Evolutionary conservation across 2,888 invertebrate genomes (phyloP).

Genomic region (Hemaris fuciformis): DNA sequence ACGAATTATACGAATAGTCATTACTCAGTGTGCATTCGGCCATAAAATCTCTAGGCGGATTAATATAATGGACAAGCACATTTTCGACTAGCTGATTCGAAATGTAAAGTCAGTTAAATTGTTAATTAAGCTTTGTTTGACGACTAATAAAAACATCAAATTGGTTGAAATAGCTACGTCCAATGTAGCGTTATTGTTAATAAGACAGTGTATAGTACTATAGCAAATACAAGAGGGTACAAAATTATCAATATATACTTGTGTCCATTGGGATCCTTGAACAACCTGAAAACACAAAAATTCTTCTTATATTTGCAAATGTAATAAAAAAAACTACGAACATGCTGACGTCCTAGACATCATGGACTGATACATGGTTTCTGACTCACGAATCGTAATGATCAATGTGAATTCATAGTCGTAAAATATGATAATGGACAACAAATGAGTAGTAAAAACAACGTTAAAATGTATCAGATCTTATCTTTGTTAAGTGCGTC

Average conservation of each 20-base stretch:
- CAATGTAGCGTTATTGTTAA: slow-evolving; percentile 46
- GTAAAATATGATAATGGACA: neutral
- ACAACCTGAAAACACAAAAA: slow-evolving; percentile 69
- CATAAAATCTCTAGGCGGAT: neutral
- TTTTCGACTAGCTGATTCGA: neutral
- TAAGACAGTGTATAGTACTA: slow-evolving; percentile 24
- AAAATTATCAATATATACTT: slow-evolving; percentile 67
- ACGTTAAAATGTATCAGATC: neutral
- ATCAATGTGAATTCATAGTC: neutral
- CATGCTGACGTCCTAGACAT: neutral
- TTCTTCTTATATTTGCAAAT: slow-evolving; percentile 27
- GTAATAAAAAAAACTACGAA: neutral
- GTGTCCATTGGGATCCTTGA: slow-evolving; percentile 67
- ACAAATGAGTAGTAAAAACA: neutral
- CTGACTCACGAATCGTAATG: neutral
- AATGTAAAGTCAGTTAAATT: neutral
- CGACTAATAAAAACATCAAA: slow-evolving; percentile 19
- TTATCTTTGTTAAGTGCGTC: neutral
- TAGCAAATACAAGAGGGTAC: slow-evolving; percentile 34
- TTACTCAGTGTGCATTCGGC: neutral
- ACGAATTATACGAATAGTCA: neutral
- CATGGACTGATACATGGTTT: neutral
- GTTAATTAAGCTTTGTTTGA: slow-evolving; percentile 8
- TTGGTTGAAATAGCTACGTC: slow-evolving; percentile 41
- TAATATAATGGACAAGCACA: neutral